phyloP scores from a whole-genome alignment of 2,113 vertebrate species.

The Heptranchias perlo region DNA sequence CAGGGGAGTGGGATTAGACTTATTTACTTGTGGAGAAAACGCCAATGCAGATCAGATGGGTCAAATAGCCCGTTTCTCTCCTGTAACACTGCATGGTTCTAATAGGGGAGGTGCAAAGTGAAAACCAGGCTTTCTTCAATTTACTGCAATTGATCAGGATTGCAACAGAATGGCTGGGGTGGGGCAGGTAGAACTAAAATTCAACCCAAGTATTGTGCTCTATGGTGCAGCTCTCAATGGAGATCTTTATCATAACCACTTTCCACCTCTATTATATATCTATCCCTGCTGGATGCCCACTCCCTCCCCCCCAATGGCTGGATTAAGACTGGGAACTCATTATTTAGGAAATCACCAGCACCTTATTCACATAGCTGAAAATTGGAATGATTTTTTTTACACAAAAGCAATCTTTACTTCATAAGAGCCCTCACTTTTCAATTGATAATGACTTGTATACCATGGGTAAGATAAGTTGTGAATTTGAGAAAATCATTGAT shows the following conservation, averaged over 20 bases:
- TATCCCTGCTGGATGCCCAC: background rate
- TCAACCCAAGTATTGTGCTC: too few relatives aligned
- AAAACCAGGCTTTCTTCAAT: background rate
- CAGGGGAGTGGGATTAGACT: background rate
- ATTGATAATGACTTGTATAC: background rate
- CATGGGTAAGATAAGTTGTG: background rate
- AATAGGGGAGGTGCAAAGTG: too few relatives aligned
- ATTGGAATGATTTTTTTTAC: background rate
- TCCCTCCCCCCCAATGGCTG: background rate
- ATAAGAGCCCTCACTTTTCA: background rate
- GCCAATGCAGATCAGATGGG: background rate
- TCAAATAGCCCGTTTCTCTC: too few relatives aligned
- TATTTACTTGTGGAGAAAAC: too few relatives aligned
- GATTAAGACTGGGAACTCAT: background rate
- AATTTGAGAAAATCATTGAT: background rate
- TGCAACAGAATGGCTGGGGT: background rate
- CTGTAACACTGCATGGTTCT: background rate
- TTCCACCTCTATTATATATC: too few relatives aligned
- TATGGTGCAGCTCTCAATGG: background rate
- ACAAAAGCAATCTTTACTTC: background rate
- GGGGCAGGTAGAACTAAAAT: background rate
- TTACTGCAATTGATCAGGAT: background rate
- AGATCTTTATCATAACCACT: background rate
- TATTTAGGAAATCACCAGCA: background rate
- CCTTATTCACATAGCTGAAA: background rate